phyloP scores from a whole-genome alignment of 2,888 invertebrate genomes.

The Rhingia rostrata region DNA sequence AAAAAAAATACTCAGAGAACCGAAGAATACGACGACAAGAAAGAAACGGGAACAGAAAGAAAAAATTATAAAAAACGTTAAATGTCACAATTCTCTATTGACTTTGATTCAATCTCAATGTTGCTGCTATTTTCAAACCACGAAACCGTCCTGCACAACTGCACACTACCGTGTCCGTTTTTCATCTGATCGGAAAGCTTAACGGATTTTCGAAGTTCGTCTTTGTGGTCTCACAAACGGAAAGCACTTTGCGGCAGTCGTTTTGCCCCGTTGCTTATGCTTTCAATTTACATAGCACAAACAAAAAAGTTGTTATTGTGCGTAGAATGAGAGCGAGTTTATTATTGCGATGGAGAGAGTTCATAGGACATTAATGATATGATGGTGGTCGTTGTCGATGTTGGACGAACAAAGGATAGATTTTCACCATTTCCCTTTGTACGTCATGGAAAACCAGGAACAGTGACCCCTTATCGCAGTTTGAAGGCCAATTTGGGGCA shows the following conservation, averaged over 20 bases:
- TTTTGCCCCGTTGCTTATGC: constrained; percentile 20
- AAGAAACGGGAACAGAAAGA: constrained; percentile 43
- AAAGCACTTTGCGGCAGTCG: constrained; percentile 15
- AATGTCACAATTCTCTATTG: constrained; percentile 32
- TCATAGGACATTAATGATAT: background rate
- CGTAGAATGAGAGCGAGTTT: background rate
- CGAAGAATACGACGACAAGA: constrained; percentile 32
- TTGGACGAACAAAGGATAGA: background rate
- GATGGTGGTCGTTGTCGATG: too few relatives aligned
- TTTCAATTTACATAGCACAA: too few relatives aligned
- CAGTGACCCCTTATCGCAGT: background rate
- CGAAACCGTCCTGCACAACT: constrained; percentile 53
- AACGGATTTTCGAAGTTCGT: constrained; percentile 42
- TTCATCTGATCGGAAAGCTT: constrained; percentile 52
- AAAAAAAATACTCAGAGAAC: background rate
- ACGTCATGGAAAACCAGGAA: background rate
- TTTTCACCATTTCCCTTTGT: constrained; percentile 31
- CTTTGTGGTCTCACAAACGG: constrained; percentile 4
- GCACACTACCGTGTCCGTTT: constrained; percentile 59
- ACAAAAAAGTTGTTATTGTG: background rate
- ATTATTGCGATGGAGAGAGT: background rate
- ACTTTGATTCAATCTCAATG: constrained; percentile 14
- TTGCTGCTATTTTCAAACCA: constrained; percentile 21
- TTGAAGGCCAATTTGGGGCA: background rate
- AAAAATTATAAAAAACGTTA: constrained; percentile 24